Conservation (phyloP, 1,140 invertebrate genomes). For the Drosophila burlai region DNA sequence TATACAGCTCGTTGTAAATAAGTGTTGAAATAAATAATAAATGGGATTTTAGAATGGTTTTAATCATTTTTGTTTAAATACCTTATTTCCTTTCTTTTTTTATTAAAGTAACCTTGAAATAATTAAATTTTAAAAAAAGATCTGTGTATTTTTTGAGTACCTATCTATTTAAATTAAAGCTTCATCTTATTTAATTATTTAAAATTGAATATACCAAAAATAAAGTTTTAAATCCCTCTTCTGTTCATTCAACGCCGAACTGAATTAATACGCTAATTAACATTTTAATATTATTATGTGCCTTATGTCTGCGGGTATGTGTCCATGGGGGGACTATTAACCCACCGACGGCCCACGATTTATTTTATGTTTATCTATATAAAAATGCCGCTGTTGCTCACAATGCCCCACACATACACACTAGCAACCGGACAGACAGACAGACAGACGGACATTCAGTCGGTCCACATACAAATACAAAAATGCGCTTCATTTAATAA, state of each 20-base stretch:
- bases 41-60: neutral
- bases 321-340: slow-evolving; percentile 15
- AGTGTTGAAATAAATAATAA: neutral
- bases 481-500: slow-evolving; percentile 85
- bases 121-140: neutral
- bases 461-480: slow-evolving; percentile 70
- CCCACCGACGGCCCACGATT: slow-evolving; percentile 52
- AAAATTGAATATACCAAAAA: neutral
- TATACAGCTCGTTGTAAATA: neutral
- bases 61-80: too few species aligned
- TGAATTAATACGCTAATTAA: slow-evolving; percentile 81
- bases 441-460: slow-evolving; percentile 21
- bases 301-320: slow-evolving; percentile 20
- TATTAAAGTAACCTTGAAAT: too few species aligned
- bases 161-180: too few species aligned
- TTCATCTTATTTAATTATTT: too few species aligned
- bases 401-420: slow-evolving; percentile 12
- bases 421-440: slow-evolving; percentile 9
- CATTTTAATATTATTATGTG: slow-evolving; percentile 81
- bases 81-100: too few species aligned
- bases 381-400: slow-evolving; percentile 45
- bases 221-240: neutral
- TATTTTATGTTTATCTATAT: slow-evolving; percentile 55
- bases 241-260: slow-evolving; percentile 46
- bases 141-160: too few species aligned